Base-by-base conservation (phyloP, 2,888 invertebrate species). In the Seladonia tumulorum region DNA sequence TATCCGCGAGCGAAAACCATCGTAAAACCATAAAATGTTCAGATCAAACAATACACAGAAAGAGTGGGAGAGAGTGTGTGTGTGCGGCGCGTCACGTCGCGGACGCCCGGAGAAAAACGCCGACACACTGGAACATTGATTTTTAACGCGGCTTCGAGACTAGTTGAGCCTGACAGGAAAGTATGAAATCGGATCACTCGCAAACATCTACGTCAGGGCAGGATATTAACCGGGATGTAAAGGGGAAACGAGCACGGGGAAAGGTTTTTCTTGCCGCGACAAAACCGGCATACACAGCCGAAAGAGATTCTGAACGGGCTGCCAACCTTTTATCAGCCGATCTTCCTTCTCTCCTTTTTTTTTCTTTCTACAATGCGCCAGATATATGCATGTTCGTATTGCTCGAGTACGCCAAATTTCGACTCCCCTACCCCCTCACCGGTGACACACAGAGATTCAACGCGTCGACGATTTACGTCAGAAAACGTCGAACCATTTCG, bases 121-220 rank as follows among this genome's bases (percentile, higher is more conserved):
- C n/a, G 75, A 72, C 77, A 63, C 71, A 74, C 53, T 53, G 75
- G 35, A 35, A 71, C 73, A 66, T 39, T 63, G 85, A 85, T 85
- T 81, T 80, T 72, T 39, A 53, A 29, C n/a, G n/a, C 35, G n/a
- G 74, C 45, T 66, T 53, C 70, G 71, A 66, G 74, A 79, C 57
- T 77, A 81, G 73, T 86, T 81, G 80, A 85, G 77, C 77, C 75
- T 81, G 86, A 86, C 86, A 71, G 81, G 85, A 77, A 86, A 86
- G 63, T 85, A 85, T 78, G 85, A 86, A 81, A 85, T 85, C 85
- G 85, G 81, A 85, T 86, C 79, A 86, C 70, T 85, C 76, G 76
- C 79, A 71, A 86, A 74, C 77, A 81, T 85, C 80, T 47, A 85
- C 81, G 85, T 63, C 70, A 25, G 74, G 75, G 49, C 81, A 81